Conservation (phyloP, 2,113 vertebrate genomes). For the Neofelis nebulosa region DNA sequence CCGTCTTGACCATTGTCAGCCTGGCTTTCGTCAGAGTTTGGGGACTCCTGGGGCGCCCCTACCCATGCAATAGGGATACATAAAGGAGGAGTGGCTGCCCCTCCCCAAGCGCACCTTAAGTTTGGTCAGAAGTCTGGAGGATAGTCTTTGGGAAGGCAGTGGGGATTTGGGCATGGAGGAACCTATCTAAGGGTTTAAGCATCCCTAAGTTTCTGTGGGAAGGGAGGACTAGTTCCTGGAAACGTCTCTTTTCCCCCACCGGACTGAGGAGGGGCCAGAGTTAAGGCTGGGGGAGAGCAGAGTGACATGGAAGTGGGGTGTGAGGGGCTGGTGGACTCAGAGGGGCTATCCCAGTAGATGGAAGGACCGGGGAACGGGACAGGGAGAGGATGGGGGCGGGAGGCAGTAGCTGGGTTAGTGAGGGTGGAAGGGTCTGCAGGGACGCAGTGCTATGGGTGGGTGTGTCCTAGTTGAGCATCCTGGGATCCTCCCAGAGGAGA, state of each 20-base stretch:
- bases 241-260: background rate
- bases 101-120: background rate
- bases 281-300: background rate
- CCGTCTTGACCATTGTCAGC: fast-evolving
- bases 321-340: background rate
- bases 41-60: background rate
- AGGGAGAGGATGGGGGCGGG: background rate
- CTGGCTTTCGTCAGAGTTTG: background rate
- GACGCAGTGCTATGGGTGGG: background rate
- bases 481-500: background rate
- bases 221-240: background rate
- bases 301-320: background rate
- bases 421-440: background rate
- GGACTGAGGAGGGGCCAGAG: background rate
- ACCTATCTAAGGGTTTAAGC: background rate
- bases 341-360: background rate
- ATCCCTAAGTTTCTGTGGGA: background rate
- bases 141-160: background rate
- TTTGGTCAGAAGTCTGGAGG: background rate
- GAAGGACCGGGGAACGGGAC: background rate
- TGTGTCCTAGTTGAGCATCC: background rate
- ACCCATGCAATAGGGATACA: fast-evolving
- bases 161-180: background rate
- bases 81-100: background rate
- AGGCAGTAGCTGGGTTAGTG: background rate